Conservation (phyloP, 2,888 invertebrate species). For the Caenorhabditis sp. region DNA sequence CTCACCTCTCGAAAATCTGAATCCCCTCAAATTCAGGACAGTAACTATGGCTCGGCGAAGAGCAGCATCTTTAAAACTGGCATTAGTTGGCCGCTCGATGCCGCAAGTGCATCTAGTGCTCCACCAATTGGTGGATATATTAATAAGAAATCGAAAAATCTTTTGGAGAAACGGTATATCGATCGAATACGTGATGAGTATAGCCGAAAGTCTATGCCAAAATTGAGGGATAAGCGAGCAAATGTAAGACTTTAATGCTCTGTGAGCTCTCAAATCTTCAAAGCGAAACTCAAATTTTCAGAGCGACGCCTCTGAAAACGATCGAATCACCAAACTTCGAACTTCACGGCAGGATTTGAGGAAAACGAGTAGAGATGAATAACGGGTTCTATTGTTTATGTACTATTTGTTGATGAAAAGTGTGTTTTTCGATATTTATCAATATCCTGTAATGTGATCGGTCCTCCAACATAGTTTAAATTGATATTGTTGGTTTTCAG, state of each 20-base stretch:
- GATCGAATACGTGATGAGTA: conserved; percentile 33
- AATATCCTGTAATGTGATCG: conserved; percentile 45
- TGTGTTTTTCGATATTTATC: conserved; percentile 27
- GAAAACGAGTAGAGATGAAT: conserved; percentile 30
- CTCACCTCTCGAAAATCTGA: conserved; percentile 18
- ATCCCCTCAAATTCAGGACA: not conserved
- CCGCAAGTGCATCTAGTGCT: conserved; percentile 45
- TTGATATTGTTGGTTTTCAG: conserved; percentile 10
- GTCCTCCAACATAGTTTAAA: conserved; percentile 23
- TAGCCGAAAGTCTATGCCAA: conserved; percentile 31
- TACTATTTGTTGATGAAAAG: conserved; percentile 2
- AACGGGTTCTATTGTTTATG: not conserved
- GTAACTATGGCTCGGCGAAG: not conserved
- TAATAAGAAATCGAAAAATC: conserved; percentile 16
- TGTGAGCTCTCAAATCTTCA: not conserved
- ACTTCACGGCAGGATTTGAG: conserved; percentile 40
- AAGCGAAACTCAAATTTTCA: conserved; percentile 11
- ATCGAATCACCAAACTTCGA: conserved; percentile 20
- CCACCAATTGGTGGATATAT: no score
- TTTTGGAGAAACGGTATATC: conserved; percentile 16
- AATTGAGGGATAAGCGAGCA: conserved; percentile 30
- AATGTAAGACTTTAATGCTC: conserved; percentile 12
- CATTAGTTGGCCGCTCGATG: conserved; percentile 41
- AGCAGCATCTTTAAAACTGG: conserved; percentile 24
- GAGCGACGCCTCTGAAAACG: conserved; percentile 32